Evolutionary conservation across 2,797 vertebrate genomes (phyloP).

Genomic region (Sparus aurata): DNA sequence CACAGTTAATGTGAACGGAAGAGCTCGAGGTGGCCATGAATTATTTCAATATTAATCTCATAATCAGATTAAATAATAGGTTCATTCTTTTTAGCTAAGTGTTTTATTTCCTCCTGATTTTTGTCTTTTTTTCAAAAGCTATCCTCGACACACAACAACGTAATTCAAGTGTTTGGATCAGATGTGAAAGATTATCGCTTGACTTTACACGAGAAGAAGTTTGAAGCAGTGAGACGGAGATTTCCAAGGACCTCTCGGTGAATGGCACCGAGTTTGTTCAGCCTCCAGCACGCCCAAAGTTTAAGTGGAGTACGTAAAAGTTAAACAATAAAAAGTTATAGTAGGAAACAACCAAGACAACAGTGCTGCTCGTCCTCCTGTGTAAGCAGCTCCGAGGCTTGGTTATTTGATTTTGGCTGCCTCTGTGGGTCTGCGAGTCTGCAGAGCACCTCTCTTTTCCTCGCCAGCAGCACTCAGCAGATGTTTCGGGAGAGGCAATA

Average conservation of each 20-base stretch:
- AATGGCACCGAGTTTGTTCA: neutral
- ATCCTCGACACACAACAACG: neutral
- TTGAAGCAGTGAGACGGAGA: slow-evolving; percentile 11
- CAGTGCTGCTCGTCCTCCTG: slow-evolving; percentile 17
- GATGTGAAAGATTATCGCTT: slow-evolving; percentile 1
- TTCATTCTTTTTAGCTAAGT: no score
- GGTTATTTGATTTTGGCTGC: slow-evolving; percentile 27
- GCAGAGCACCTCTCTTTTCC: slow-evolving; percentile 23
- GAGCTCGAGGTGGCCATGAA: neutral
- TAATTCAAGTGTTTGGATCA: slow-evolving; percentile 16
- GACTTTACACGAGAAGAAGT: slow-evolving; percentile 25
- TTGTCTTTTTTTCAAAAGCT: slow-evolving; percentile 15
- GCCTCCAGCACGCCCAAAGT: slow-evolving; percentile 23
- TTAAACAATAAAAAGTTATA: slow-evolving; percentile 43
- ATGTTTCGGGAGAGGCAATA: slow-evolving; percentile 44
- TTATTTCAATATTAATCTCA: neutral
- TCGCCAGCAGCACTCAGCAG: slow-evolving; percentile 51
- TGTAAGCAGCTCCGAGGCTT: slow-evolving; percentile 27
- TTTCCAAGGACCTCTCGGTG: slow-evolving; percentile 7
- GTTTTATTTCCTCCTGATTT: neutral
- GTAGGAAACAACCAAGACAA: slow-evolving; percentile 19
- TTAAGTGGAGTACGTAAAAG: slow-evolving; percentile 42
- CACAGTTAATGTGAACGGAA: neutral
- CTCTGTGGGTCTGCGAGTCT: slow-evolving; percentile 19
- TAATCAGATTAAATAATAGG: neutral